A percentile compares a stretch with the other conserved stretches of the same genome.
Evolutionary conservation across 35 echinoderm and acorn worm species (phyloP).

Genomic region (Heliocidaris tuberculata): DNA sequence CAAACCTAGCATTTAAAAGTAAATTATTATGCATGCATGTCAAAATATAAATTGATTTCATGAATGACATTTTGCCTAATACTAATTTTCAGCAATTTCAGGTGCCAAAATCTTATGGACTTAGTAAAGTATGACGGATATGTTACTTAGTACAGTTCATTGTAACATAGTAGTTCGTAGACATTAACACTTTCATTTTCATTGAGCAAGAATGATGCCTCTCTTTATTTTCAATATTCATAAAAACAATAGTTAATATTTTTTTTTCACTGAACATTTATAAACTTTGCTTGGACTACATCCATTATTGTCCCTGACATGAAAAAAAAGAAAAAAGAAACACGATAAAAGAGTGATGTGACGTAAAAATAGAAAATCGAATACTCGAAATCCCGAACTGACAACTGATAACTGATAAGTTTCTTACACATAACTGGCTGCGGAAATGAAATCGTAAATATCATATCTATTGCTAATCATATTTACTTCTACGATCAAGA

Average conservation of each 20-base stretch:
- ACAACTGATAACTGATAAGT: background rate
- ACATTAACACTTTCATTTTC: background rate
- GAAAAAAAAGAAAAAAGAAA: background rate
- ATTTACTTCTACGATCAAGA: background rate
- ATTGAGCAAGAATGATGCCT: conserved; percentile 30
- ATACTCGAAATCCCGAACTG: background rate
- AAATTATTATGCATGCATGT: no score
- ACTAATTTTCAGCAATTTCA: no score
- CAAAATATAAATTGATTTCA: no score
- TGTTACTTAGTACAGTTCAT: no score
- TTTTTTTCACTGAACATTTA: background rate
- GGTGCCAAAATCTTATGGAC: no score
- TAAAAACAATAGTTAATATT: conserved; percentile 31
- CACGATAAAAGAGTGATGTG: conserved; percentile 23
- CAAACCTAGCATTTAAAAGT: no score
- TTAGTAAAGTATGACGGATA: no score
- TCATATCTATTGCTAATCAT: background rate
- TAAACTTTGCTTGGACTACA: conserved; percentile 31
- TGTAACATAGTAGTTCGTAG: background rate
- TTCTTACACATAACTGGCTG: background rate
- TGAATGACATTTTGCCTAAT: no score
- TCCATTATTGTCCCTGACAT: conserved; percentile 29
- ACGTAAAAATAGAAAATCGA: conserved; percentile 19
- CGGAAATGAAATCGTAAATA: background rate
- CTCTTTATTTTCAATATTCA: conserved; percentile 43